Percentiles rank a stretch among this genome's conserved stretches.
phyloP scores from a whole-genome alignment of 2,888 invertebrate genomes.

The Lasioglossum figueresi region DNA sequence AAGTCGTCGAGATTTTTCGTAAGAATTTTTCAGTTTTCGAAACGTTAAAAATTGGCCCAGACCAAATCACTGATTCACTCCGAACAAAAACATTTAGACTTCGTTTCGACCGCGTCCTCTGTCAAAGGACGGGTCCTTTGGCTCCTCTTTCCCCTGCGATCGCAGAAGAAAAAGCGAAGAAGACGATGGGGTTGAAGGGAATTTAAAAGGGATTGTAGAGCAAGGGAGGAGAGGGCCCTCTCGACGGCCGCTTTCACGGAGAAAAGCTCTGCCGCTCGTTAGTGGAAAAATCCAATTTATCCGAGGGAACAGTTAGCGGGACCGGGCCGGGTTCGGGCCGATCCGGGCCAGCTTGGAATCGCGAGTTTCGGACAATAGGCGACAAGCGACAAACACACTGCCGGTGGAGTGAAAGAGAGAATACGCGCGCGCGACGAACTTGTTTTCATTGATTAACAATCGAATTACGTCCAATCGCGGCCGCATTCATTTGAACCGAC shows the following conservation, averaged over 20 bases:
- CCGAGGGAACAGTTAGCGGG: conserved; percentile 66
- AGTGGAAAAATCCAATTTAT: conserved; percentile 75
- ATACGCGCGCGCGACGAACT: conserved; percentile 29
- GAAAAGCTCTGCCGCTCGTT: conserved; percentile 66
- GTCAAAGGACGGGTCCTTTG: not conserved
- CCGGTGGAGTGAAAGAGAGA: not conserved
- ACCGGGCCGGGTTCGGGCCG: conserved; percentile 45
- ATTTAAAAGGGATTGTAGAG: not conserved
- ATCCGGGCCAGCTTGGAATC: conserved; percentile 20
- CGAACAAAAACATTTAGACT: not conserved
- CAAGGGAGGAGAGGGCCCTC: not conserved
- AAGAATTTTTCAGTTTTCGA: no score
- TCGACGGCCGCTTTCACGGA: conserved; percentile 48
- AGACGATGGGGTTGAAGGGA: not conserved
- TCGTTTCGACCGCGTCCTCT: not conserved
- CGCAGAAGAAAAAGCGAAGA: not conserved
- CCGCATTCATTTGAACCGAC: conserved; percentile 52
- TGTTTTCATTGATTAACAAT: conserved; percentile 75
- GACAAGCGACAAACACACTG: conserved; percentile 28
- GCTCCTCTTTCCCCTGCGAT: not conserved
- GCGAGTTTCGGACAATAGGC: conserved; percentile 44
- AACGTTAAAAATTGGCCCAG: not conserved
- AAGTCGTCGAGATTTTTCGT: not conserved
- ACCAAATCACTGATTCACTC: not conserved
- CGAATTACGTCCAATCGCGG: conserved; percentile 68